Evolutionary conservation across 1,140 invertebrate species (phyloP).

Genomic region (Aphis gossypii): DNA sequence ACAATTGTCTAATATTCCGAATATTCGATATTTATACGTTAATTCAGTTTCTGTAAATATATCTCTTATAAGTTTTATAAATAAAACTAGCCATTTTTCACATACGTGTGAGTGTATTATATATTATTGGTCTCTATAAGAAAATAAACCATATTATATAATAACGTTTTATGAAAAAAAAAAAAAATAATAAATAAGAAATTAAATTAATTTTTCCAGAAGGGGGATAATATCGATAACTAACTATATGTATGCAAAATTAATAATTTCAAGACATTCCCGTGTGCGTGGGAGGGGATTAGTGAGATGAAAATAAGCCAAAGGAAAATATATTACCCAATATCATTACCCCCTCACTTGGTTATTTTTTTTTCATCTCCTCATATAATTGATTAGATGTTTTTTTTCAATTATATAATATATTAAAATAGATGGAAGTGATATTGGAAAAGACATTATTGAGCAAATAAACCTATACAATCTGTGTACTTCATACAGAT

Average conservation of each 20-base stretch:
- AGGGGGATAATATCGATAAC: background rate
- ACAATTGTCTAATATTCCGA: too few species aligned
- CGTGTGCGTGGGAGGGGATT: background rate
- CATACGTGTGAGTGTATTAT: too few species aligned
- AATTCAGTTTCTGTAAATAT: too few species aligned
- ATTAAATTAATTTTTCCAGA: background rate
- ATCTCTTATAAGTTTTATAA: too few species aligned
- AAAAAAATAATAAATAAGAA: background rate
- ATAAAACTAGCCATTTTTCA: too few species aligned
- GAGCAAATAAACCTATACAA: background rate
- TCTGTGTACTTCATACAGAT: background rate
- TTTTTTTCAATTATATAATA: background rate
- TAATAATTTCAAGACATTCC: background rate
- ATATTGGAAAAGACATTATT: background rate
- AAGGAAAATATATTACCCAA: background rate
- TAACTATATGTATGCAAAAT: background rate
- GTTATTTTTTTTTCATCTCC: background rate
- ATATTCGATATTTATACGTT: too few species aligned
- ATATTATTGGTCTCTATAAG: background rate
- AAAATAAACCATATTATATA: background rate
- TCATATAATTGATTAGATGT: background rate
- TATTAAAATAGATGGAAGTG: background rate
- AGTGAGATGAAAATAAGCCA: background rate
- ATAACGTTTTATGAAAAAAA: background rate
- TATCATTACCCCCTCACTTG: background rate